phyloP scores from a whole-genome alignment of 2,888 invertebrate genomes.

The Ophioninae sp. region DNA sequence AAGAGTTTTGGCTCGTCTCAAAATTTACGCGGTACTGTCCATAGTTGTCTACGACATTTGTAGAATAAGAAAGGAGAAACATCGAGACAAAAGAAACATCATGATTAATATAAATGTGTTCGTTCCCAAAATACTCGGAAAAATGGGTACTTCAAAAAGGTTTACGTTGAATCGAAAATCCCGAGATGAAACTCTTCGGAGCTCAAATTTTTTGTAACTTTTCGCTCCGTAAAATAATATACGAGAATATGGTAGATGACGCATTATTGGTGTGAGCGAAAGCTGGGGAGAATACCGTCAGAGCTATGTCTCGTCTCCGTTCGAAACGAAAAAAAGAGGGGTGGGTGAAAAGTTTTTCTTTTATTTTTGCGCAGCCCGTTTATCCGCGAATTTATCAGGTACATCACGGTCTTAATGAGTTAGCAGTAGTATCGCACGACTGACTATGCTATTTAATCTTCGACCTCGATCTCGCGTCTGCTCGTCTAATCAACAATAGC shows the following conservation, averaged over 20 bases:
- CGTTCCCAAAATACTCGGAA: background rate
- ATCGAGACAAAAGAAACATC: background rate
- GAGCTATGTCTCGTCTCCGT: slow-evolving; percentile 1
- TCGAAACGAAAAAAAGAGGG: slow-evolving; percentile 11
- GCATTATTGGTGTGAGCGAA: background rate
- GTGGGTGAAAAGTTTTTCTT: background rate
- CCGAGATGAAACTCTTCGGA: background rate
- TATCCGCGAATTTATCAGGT: slow-evolving; percentile 55
- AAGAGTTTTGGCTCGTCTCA: background rate
- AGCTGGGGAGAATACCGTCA: background rate
- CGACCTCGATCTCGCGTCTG: slow-evolving; percentile 38
- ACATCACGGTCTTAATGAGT: slow-evolving; percentile 55
- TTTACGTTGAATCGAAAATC: background rate
- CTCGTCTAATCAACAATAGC: slow-evolving; percentile 70
- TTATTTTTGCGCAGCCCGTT: slow-evolving; percentile 37
- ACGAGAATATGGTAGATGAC: background rate
- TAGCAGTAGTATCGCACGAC: slow-evolving; percentile 36
- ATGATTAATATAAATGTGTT: background rate
- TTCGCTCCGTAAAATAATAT: background rate
- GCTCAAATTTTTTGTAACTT: background rate
- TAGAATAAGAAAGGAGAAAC: background rate
- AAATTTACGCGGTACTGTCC: background rate
- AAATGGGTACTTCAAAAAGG: background rate
- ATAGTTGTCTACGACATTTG: background rate
- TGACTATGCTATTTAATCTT: slow-evolving; percentile 41